Conservation (phyloP, 2,797 vertebrate genomes). For the Semotilus atromaculatus region DNA sequence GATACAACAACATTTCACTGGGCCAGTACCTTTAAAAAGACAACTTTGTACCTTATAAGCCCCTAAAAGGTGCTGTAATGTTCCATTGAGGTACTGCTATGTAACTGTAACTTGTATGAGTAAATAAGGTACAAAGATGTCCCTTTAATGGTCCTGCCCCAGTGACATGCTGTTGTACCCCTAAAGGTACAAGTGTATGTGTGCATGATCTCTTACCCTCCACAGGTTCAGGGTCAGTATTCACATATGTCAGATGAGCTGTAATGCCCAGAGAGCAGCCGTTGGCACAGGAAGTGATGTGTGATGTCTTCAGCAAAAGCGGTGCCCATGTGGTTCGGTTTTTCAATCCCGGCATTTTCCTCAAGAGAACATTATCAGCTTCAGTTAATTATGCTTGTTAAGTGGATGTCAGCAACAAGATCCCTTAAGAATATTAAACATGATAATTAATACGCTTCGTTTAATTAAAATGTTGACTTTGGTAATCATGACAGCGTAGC, state of each 20-base stretch:
- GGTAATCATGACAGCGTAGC: neutral
- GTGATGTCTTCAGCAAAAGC: conserved; percentile 89
- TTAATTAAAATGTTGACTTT: conserved; percentile 14
- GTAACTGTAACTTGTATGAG: neutral
- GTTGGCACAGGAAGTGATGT: conserved; percentile 90
- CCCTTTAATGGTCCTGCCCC: neutral
- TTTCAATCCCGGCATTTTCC: conserved; percentile 90
- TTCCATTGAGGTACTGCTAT: neutral
- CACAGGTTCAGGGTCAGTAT: conserved; percentile 84
- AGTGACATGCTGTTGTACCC: neutral
- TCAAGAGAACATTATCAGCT: conserved; percentile 7
- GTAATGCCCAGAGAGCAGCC: conserved; percentile 91
- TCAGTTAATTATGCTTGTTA: conserved; percentile 3
- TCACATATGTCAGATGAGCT: conserved; percentile 88
- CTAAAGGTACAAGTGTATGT: neutral
- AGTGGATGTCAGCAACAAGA: neutral
- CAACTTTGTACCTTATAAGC: neutral
- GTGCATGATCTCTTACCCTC: conserved; percentile 81
- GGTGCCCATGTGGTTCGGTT: conserved; percentile 88
- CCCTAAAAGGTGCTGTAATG: neutral
- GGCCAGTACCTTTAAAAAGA: neutral
- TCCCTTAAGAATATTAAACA: conserved; percentile 22
- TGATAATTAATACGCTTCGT: conserved; percentile 12
- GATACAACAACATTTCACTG: too few relatives aligned
- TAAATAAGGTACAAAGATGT: neutral